These are phyloP conservation scores for Patella pellucida DNA, from an alignment of 2,888 invertebrate species.

Conservation along the genomic window DNA sequence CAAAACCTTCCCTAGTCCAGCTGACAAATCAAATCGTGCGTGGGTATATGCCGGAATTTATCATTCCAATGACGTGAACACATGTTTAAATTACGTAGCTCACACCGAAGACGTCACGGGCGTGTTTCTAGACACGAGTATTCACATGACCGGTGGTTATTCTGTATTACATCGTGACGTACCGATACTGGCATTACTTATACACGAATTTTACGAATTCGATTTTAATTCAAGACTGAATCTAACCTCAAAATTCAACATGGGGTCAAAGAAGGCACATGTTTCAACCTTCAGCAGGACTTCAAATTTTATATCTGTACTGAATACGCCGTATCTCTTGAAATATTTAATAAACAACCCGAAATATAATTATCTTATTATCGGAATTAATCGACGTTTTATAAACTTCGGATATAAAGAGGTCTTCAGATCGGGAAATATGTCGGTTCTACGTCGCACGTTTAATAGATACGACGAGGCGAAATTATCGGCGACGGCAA, in stretches of 20 bases:
- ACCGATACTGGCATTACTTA: slow-evolving; percentile 46
- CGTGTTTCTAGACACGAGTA: slow-evolving; percentile 48
- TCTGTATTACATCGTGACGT: slow-evolving; percentile 51
- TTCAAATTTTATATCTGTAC: slow-evolving; percentile 51
- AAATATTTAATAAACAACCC: slow-evolving; percentile 43
- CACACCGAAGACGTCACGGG: slow-evolving; percentile 53
- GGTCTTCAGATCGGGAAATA: slow-evolving; percentile 47
- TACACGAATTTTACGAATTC: slow-evolving; percentile 48
- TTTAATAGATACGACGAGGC: slow-evolving; percentile 20
- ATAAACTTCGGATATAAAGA: slow-evolving; percentile 43
- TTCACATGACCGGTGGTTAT: slow-evolving; percentile 52
- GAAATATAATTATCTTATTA: slow-evolving; percentile 56
- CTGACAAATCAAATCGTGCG: slow-evolving; percentile 20
- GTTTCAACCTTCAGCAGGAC: slow-evolving; percentile 36
- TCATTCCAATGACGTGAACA: slow-evolving; percentile 43
- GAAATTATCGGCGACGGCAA: slow-evolving; percentile 30
- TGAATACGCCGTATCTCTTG: slow-evolving; percentile 48
- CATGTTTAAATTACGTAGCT: slow-evolving; percentile 49
- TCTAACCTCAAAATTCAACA: not conserved
- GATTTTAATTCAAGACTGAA: slow-evolving; percentile 19
- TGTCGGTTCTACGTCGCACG: slow-evolving; percentile 48
- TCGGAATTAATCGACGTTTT: slow-evolving; percentile 38
- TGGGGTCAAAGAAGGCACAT: slow-evolving; percentile 12
- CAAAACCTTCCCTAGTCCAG: slow-evolving; percentile 25
- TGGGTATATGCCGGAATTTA: slow-evolving; percentile 41